Conservation (phyloP, 2,888 invertebrate genomes). For the Amphiduros pacificus region DNA sequence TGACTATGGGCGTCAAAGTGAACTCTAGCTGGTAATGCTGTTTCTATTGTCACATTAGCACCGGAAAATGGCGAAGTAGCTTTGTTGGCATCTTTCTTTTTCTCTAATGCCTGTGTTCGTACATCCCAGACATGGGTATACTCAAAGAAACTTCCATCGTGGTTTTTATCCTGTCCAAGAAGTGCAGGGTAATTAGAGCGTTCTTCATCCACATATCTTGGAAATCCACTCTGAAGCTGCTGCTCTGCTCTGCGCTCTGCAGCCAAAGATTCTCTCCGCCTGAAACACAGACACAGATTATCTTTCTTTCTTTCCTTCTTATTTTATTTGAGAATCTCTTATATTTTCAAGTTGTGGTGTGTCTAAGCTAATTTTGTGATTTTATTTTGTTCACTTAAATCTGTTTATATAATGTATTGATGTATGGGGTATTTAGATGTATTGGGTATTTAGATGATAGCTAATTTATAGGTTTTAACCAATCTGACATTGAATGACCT, state of each 20-base stretch:
- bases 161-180: background rate
- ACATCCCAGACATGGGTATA: constrained; percentile 17
- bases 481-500: too few species aligned
- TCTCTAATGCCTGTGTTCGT: constrained; percentile 11
- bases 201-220: constrained; percentile 4
- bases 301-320: too few species aligned
- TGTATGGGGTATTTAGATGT: too few species aligned
- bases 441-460: too few species aligned
- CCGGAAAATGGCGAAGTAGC: background rate
- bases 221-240: constrained; percentile 15
- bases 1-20: constrained; percentile 1
- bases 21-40: background rate
- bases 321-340: too few species aligned
- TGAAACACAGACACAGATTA: background rate
- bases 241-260: constrained; percentile 20
- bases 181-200: constrained; percentile 10
- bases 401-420: too few species aligned
- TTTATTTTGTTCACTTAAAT: too few species aligned
- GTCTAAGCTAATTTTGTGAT: too few species aligned
- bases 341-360: too few species aligned
- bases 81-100: background rate
- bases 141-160: constrained; percentile 7
- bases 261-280: constrained; percentile 14
- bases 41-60: background rate
- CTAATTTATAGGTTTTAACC: too few species aligned